A percentile compares a stretch with the other conserved stretches of the same genome.
These are phyloP conservation scores for Xenops minutus DNA, from an alignment of 2,797 vertebrate genomes.

Conservation along the genomic window DNA sequence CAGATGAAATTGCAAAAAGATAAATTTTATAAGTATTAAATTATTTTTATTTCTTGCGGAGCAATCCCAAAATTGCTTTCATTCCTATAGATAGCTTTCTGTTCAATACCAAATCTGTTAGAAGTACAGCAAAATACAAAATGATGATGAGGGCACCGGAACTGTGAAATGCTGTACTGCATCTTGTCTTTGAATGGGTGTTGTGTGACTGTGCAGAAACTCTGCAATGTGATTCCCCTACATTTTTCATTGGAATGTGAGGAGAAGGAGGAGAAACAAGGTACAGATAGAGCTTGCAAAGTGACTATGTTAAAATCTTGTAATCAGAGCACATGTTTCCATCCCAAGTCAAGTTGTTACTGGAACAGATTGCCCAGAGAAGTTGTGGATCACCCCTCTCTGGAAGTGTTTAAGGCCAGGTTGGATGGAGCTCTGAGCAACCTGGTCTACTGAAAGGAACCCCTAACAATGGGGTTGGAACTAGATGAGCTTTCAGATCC, in stretches of 20 bases:
- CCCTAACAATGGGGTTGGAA: not conserved
- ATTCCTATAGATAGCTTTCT: not conserved
- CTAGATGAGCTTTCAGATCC: not conserved
- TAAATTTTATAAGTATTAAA: not conserved
- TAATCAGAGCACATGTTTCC: not conserved
- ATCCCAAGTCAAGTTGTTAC: not conserved
- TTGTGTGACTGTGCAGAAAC: not conserved
- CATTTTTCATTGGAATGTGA: not conserved
- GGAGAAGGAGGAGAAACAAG: not conserved
- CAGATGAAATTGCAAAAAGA: not conserved
- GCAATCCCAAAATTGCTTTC: not conserved
- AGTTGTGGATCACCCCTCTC: not conserved
- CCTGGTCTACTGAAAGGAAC: not conserved
- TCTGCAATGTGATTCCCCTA: not conserved
- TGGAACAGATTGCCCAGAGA: not conserved
- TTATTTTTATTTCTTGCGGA: not conserved
- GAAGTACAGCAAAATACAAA: not conserved
- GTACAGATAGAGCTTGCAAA: not conserved
- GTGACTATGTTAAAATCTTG: not conserved
- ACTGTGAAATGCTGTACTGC: not conserved
- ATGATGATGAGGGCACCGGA: not conserved
- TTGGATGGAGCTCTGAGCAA: not conserved
- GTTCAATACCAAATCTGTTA: not conserved
- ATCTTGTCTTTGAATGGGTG: not conserved
- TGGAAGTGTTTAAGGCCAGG: not conserved